These are phyloP conservation scores for Seladonia tumulorum DNA, from an alignment of 2,888 invertebrate genomes.

Conservation along the genomic window DNA sequence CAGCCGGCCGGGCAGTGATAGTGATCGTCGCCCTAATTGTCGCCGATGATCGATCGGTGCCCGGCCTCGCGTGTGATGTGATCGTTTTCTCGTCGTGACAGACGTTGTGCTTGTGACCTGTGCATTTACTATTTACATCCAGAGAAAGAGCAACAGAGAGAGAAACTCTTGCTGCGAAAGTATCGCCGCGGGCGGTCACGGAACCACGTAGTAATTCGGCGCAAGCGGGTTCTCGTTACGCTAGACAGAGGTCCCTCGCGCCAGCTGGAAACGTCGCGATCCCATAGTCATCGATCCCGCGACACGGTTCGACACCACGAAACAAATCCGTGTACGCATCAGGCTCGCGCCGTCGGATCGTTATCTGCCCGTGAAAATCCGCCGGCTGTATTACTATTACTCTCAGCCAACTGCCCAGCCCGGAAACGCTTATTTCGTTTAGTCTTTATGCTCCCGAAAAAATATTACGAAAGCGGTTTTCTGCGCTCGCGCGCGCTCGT, in stretches of 20 bases:
- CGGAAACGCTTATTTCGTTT: background rate
- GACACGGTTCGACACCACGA: background rate
- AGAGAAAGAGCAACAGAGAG: background rate
- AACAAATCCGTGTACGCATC: background rate
- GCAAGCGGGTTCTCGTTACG: background rate
- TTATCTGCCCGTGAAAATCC: conserved; percentile 10
- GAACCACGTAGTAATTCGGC: conserved; percentile 10
- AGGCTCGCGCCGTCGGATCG: background rate
- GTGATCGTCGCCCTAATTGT: conserved; percentile 20
- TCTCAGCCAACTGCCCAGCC: background rate
- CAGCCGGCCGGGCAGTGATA: conserved; percentile 30
- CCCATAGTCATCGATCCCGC: background rate
- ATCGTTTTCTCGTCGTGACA: conserved; percentile 49
- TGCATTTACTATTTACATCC: conserved; percentile 39
- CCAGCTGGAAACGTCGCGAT: background rate
- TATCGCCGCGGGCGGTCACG: background rate
- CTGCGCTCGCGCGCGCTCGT: background rate
- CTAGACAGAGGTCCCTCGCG: background rate
- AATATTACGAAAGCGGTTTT: conserved; percentile 32
- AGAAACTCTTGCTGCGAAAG: conserved; percentile 32
- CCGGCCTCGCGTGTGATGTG: conserved; percentile 67
- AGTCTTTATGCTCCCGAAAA: background rate
- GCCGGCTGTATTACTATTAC: conserved; percentile 1
- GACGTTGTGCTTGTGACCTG: conserved; percentile 63
- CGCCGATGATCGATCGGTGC: conserved; percentile 13